A percentile compares a stretch with the other conserved stretches of the same genome.
These are phyloP conservation scores for Stomorhina lunata DNA, from an alignment of 2,888 invertebrate species.

Conservation along the genomic window DNA sequence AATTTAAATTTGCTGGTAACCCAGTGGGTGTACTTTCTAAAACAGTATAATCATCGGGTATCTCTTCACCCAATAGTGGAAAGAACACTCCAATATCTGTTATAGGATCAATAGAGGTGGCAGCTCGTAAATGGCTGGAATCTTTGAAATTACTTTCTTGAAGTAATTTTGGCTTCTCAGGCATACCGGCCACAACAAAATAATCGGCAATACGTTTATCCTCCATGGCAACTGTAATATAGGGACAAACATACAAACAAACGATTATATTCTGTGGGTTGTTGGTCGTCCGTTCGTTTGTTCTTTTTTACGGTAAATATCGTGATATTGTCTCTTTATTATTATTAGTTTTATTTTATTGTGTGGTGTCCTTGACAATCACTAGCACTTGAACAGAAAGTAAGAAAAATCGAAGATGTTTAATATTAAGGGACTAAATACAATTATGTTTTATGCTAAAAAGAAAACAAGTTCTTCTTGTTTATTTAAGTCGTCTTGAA, in stretches of 20 bases:
- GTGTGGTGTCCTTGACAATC: constrained; percentile 61
- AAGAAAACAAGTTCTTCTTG: constrained; percentile 61
- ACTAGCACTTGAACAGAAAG: constrained; percentile 10
- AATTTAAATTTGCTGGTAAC: constrained; percentile 96
- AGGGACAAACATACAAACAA: constrained; percentile 20
- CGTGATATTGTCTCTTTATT: constrained; percentile 2
- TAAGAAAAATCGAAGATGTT: constrained; percentile 35
- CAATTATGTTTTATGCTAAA: not conserved
- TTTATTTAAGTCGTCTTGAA: constrained; percentile 12
- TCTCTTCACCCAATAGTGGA: constrained; percentile 91
- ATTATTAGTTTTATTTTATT: constrained; percentile 25
- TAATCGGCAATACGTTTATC: constrained; percentile 96
- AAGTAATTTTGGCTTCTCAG: constrained; percentile 88
- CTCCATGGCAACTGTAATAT: constrained; percentile 83
- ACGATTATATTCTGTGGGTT: not conserved
- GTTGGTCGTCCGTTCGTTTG: not conserved
- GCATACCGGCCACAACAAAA: constrained; percentile 98
- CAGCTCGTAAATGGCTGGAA: constrained; percentile 89
- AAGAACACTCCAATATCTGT: constrained; percentile 96
- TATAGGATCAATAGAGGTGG: constrained; percentile 93
- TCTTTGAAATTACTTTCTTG: constrained; percentile 88
- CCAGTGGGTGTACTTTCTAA: constrained; percentile 90
- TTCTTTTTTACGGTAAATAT: not conserved
- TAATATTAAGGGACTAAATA: not conserved
- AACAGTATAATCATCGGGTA: constrained; percentile 88